phyloP scores from a whole-genome alignment of 2,888 invertebrate species.

The Napeogenes inachia region DNA sequence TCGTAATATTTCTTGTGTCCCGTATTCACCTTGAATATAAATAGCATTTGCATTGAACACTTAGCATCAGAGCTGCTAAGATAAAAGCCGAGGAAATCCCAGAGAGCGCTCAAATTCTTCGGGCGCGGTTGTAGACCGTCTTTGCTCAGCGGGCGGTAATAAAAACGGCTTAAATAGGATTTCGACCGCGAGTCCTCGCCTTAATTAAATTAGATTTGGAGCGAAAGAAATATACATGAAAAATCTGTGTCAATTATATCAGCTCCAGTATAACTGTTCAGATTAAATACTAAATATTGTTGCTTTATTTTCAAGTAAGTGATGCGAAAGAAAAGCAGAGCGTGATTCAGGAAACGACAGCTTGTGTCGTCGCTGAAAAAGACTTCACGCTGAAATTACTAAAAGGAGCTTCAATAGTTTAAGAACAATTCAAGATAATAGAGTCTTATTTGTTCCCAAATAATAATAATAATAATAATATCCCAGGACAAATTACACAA shows the following conservation, averaged over 20 bases:
- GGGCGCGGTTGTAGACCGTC: slow-evolving; percentile 69
- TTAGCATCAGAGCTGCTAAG: slow-evolving; percentile 59
- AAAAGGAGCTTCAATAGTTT: background rate
- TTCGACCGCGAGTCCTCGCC: slow-evolving; percentile 76
- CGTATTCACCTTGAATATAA: slow-evolving; percentile 30
- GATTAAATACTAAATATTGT: slow-evolving; percentile 42
- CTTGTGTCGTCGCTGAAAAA: slow-evolving; percentile 40
- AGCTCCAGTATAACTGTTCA: slow-evolving; percentile 59
- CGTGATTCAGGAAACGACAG: slow-evolving; percentile 62
- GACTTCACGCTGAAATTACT: slow-evolving; percentile 7
- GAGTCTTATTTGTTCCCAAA: too few species aligned
- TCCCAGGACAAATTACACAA: too few species aligned
- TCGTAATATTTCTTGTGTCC: background rate
- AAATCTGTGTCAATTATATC: slow-evolving; percentile 74
- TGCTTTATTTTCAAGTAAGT: slow-evolving; percentile 24
- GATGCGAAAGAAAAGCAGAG: slow-evolving; percentile 37
- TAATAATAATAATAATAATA: too few species aligned
- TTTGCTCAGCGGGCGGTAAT: slow-evolving; percentile 75
- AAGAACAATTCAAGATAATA: background rate
- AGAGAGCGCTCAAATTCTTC: slow-evolving; percentile 70
- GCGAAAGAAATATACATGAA: slow-evolving; percentile 75
- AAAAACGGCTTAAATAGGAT: slow-evolving; percentile 78
- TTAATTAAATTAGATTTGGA: slow-evolving; percentile 78
- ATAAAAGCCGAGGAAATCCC: slow-evolving; percentile 71
- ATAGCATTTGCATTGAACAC: slow-evolving; percentile 65